A percentile compares a stretch with the other conserved stretches of the same genome.
phyloP scores from a whole-genome alignment of 2,888 invertebrate species.

The Blomia tropicalis region DNA sequence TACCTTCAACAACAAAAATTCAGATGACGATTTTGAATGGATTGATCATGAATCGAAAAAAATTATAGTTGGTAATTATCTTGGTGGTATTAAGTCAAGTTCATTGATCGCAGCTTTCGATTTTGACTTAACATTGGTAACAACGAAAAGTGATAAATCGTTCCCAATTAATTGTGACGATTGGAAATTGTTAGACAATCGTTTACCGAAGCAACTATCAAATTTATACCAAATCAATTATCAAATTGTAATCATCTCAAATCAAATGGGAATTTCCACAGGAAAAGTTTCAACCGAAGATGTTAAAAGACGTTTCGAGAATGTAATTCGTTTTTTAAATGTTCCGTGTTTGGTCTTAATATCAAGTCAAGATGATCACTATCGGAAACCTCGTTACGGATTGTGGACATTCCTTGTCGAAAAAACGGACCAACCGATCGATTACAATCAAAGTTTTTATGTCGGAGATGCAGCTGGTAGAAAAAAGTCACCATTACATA shows the following conservation, averaged over 20 bases:
- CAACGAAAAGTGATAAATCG: constrained; percentile 17
- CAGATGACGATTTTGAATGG: constrained; percentile 3
- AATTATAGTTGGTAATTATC: constrained; percentile 7
- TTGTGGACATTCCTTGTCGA: constrained; percentile 17
- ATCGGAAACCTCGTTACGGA: constrained; percentile 24
- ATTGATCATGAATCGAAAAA: not conserved
- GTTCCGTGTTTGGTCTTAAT: constrained; percentile 24
- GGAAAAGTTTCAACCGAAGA: constrained; percentile 13
- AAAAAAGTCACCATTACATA: constrained; percentile 16
- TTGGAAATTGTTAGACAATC: constrained; percentile 21
- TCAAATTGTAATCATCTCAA: constrained; percentile 26
- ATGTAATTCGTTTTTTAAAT: not conserved
- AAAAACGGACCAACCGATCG: constrained; percentile 12
- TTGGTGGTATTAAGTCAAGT: constrained; percentile 21
- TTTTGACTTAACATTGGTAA: constrained; percentile 25
- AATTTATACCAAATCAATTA: not conserved
- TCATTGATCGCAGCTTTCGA: constrained; percentile 24
- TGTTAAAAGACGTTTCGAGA: constrained; percentile 21
- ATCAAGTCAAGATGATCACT: constrained; percentile 19
- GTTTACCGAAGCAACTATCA: not conserved
- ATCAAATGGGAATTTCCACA: constrained; percentile 23
- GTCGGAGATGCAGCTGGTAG: constrained; percentile 27
- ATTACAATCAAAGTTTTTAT: constrained; percentile 18
- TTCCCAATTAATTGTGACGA: constrained; percentile 22
- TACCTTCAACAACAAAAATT: not conserved